A percentile compares a stretch with the other conserved stretches of the same genome.
Conservation (phyloP, 2,113 vertebrate genomes). For the Pelusios castaneus region DNA sequence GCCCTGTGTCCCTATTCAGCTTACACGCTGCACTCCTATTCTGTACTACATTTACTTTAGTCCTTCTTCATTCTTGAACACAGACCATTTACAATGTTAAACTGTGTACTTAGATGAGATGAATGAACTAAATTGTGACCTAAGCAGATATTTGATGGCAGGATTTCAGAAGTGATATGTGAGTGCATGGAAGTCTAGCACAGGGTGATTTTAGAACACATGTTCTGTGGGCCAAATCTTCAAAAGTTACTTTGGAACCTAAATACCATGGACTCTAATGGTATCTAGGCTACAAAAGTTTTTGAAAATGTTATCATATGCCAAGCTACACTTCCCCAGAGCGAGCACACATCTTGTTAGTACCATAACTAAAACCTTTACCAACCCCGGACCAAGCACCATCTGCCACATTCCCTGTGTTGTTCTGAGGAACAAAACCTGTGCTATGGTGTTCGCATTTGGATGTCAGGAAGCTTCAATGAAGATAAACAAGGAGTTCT, state of each 20-base stretch:
- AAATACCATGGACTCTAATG: neutral
- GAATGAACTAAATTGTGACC: neutral
- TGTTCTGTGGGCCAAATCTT: accelerated
- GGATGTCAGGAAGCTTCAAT: neutral
- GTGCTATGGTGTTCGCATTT: neutral
- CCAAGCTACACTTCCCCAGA: neutral
- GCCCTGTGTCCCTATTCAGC: neutral
- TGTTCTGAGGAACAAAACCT: neutral
- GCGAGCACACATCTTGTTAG: neutral
- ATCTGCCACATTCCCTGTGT: accelerated
- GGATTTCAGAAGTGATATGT: accelerated
- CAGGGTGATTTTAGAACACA: accelerated
- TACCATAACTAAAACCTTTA: neutral
- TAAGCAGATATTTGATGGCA: neutral
- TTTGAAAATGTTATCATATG: neutral
- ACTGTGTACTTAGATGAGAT: neutral
- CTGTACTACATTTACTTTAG: neutral
- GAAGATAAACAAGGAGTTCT: too few species aligned
- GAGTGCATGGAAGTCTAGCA: neutral
- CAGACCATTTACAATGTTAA: neutral
- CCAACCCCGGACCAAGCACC: neutral
- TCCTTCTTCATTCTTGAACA: neutral
- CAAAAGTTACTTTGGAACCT: neutral
- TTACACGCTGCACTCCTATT: neutral
- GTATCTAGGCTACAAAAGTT: neutral